Evolutionary conservation across 2,113 vertebrate genomes (phyloP).

Genomic region (Loxodonta africana): DNA sequence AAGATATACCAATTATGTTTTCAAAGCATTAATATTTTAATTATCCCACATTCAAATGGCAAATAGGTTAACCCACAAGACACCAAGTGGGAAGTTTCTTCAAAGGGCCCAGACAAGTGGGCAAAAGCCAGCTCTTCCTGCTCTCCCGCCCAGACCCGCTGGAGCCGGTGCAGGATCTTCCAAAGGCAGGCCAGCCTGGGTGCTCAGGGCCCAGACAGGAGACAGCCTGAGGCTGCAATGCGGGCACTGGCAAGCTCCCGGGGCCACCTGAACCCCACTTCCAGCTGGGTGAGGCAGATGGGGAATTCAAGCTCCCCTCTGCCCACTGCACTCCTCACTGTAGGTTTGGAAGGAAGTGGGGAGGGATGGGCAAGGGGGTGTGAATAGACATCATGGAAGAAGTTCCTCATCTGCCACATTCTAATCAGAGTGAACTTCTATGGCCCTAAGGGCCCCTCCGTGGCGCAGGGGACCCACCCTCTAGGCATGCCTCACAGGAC

Average conservation of each 20-base stretch:
- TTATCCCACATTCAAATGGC: constrained; percentile 83
- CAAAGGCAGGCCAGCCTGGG: background rate
- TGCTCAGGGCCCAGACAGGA: background rate
- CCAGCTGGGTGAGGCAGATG: background rate
- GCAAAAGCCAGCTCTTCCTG: background rate
- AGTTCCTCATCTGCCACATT: constrained; percentile 71
- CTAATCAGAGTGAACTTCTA: constrained; percentile 51
- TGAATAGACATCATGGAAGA: background rate
- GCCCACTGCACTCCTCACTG: background rate
- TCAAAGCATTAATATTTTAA: constrained; percentile 89
- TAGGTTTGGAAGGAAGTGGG: background rate
- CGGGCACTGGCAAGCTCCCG: background rate
- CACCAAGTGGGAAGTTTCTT: constrained; percentile 52
- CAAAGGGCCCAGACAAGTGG: constrained; percentile 43
- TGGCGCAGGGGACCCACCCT: constrained; percentile 62
- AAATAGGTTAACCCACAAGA: constrained; percentile 82
- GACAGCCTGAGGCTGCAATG: background rate
- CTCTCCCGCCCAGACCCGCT: background rate
- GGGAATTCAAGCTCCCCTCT: background rate
- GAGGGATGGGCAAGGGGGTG: rapidly evolving
- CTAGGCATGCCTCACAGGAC: background rate
- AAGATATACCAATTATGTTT: constrained; percentile 88
- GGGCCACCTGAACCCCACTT: background rate
- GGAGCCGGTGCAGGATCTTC: background rate
- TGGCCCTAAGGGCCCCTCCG: background rate